Evolutionary conservation across 2,797 vertebrate genomes (phyloP).

Genomic region (Danionella dracula): DNA sequence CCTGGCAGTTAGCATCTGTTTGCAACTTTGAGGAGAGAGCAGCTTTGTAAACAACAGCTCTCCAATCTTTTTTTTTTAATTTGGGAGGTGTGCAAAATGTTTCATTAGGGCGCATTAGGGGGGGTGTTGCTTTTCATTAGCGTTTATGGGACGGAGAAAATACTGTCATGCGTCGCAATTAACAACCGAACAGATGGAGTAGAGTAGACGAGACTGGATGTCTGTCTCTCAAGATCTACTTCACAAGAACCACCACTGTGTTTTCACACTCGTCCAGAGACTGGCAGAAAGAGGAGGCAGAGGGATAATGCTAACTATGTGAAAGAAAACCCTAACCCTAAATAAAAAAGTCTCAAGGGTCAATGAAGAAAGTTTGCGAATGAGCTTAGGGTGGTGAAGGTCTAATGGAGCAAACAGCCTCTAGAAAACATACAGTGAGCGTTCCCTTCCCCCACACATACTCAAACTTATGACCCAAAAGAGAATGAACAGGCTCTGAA

Average conservation of each 20-base stretch:
- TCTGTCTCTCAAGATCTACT: slow-evolving; percentile 21
- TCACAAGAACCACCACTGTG: slow-evolving; percentile 1
- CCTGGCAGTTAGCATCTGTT: slow-evolving; percentile 6
- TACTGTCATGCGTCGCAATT: slow-evolving; percentile 66
- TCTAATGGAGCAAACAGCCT: slow-evolving; percentile 16
- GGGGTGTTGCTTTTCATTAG: slow-evolving; percentile 66
- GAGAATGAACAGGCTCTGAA: slow-evolving; percentile 12
- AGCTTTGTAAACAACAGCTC: not conserved
- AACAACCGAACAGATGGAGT: slow-evolving; percentile 67
- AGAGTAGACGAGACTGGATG: slow-evolving; percentile 44
- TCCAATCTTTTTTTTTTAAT: slow-evolving; percentile 42
- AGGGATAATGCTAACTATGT: not conserved
- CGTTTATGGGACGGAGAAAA: slow-evolving; percentile 68
- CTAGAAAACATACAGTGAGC: too few species aligned
- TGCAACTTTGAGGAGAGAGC: too few species aligned
- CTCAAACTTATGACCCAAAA: slow-evolving; percentile 4
- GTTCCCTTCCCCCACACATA: slow-evolving; percentile 15
- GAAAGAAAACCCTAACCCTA: not conserved
- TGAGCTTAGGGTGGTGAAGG: slow-evolving; percentile 16
- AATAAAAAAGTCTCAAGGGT: not conserved
- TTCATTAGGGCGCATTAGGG: slow-evolving; percentile 60
- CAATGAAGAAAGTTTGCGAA: slow-evolving; percentile 16
- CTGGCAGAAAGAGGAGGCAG: not conserved
- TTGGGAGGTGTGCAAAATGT: slow-evolving; percentile 35
- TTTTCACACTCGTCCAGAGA: slow-evolving; percentile 20